phyloP scores from a whole-genome alignment of 2,888 invertebrate genomes.

The Hemicrepidius hirtus region DNA sequence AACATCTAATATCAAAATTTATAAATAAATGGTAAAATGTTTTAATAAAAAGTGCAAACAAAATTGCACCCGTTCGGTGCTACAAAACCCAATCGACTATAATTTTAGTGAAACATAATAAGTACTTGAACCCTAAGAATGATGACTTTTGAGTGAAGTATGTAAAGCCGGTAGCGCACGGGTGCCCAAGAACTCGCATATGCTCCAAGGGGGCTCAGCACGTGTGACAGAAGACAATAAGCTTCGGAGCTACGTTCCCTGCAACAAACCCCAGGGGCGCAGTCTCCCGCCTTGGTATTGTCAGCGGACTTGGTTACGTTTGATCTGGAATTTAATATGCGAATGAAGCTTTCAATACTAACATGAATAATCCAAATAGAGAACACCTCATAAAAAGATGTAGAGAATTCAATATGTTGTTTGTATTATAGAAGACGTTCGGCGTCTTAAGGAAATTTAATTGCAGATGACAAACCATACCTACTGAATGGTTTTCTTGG shows the following conservation, averaged over 20 bases:
- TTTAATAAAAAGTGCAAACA: no score
- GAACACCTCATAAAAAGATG: no score
- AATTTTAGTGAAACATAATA: constrained; percentile 36
- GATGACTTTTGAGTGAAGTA: constrained; percentile 50
- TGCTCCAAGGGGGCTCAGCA: constrained; percentile 59
- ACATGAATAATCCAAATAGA: neutral
- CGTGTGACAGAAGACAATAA: constrained; percentile 63
- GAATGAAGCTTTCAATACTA: neutral
- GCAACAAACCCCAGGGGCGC: constrained; percentile 57
- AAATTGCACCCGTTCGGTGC: no score
- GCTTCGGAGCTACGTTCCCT: constrained; percentile 53
- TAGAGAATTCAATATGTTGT: no score
- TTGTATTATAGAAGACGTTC: no score
- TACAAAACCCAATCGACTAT: constrained; percentile 5
- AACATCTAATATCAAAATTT: no score
- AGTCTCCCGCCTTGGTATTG: constrained; percentile 62
- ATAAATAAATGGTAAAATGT: no score
- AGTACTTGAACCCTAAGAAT: constrained; percentile 45
- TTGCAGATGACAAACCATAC: no score
- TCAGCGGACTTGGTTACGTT: constrained; percentile 57
- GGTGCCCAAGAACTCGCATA: constrained; percentile 60
- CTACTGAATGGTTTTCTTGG: no score
- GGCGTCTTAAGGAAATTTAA: no score
- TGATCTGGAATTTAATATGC: constrained; percentile 60
- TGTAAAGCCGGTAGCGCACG: constrained; percentile 58